Evolutionary conservation across 1,140 invertebrate genomes (phyloP).

Genomic region (Hetaerina americana): DNA sequence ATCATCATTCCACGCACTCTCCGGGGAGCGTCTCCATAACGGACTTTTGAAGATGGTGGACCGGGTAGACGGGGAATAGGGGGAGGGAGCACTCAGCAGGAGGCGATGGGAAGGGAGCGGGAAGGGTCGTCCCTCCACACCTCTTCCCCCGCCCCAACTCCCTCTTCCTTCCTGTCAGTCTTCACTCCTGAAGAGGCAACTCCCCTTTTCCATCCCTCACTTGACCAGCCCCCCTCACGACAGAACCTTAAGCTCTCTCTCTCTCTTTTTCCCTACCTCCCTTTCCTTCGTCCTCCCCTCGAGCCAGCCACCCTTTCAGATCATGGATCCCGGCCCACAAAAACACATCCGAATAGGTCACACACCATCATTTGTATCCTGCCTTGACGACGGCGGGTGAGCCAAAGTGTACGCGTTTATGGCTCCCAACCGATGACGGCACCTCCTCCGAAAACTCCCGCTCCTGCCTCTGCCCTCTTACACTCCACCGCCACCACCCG

Average conservation of each 20-base stretch:
- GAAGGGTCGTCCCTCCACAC: slow-evolving; percentile 15
- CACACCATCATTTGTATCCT: neutral
- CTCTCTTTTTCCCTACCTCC: slow-evolving; percentile 14
- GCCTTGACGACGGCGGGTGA: neutral
- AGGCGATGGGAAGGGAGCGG: slow-evolving; percentile 11
- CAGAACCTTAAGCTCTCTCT: slow-evolving; percentile 1
- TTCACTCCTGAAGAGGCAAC: neutral
- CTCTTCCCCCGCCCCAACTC: neutral
- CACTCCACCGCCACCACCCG: slow-evolving; percentile 16
- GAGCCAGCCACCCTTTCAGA: neutral
- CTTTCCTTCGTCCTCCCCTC: slow-evolving; percentile 13
- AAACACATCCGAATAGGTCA: neutral
- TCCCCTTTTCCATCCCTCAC: neutral
- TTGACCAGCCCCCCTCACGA: neutral
- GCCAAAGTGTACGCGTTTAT: neutral
- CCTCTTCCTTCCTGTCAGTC: neutral
- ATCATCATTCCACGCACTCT: no score
- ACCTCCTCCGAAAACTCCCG: neutral
- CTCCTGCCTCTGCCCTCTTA: slow-evolving; percentile 12
- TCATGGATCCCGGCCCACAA: neutral
- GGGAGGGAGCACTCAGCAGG: slow-evolving; percentile 9
- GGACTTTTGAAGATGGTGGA: neutral
- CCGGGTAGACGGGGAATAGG: no score
- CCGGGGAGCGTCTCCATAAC: no score
- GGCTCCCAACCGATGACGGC: slow-evolving; percentile 2